phyloP scores from a whole-genome alignment of 53 echinoderm and acorn worm species.

The Holothuria leucospilota region DNA sequence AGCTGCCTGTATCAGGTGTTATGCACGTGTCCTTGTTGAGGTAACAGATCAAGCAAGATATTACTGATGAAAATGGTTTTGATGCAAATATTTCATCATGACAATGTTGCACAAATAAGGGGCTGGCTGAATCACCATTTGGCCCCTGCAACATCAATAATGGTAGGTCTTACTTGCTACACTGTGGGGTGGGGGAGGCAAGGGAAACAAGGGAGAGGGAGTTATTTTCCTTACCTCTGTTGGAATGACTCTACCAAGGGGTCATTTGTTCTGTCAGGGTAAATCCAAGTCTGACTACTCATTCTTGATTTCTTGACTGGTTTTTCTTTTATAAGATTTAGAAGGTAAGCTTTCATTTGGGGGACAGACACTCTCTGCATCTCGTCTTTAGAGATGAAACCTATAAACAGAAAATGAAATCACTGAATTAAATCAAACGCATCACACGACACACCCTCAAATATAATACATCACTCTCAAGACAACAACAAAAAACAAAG shows the following conservation, averaged over 20 bases:
- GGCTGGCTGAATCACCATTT: too few species aligned
- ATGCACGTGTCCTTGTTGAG: too few species aligned
- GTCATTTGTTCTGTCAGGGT: constrained; percentile 72
- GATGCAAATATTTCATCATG: too few species aligned
- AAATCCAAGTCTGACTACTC: constrained; percentile 97
- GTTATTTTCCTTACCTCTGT: constrained; percentile 59
- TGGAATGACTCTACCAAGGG: constrained; percentile 77
- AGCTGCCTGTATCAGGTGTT: too few species aligned
- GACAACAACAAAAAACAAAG: too few species aligned
- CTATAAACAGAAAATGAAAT: constrained; percentile 32
- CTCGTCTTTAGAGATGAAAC: constrained; percentile 71
- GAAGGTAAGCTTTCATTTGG: constrained; percentile 65
- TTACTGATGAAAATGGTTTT: too few species aligned
- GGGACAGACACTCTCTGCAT: constrained; percentile 48
- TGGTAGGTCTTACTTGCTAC: too few species aligned
- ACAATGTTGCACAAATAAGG: too few species aligned
- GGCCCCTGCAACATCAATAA: too few species aligned
- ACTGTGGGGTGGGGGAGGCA: too few species aligned
- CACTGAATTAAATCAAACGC: neutral
- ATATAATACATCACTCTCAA: too few species aligned
- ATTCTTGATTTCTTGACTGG: constrained; percentile 86
- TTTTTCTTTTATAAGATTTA: constrained; percentile 53
- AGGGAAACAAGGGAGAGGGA: neutral
- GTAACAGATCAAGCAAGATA: too few species aligned
- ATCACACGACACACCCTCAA: neutral